A percentile compares a stretch with the other conserved stretches of the same genome.
These are phyloP conservation scores for Neoseiulus cucumeris DNA, from an alignment of 1,140 invertebrate species.

Conservation along the genomic window DNA sequence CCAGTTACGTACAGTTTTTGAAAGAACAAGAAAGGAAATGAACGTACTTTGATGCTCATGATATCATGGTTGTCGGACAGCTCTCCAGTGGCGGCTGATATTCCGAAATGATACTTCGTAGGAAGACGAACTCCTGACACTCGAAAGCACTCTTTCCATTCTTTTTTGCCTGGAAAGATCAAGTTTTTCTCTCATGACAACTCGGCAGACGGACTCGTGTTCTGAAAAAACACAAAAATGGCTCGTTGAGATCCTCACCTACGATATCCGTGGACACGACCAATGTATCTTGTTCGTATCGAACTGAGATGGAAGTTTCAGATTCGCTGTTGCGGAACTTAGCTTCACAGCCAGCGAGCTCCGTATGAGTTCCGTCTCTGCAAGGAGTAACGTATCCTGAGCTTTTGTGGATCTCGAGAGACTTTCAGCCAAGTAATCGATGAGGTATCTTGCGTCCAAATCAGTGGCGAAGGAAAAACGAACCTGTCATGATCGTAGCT, in stretches of 20 bases:
- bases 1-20: too few species aligned
- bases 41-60: slow-evolving; percentile 48
- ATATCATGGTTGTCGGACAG: slow-evolving; percentile 89
- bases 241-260: neutral
- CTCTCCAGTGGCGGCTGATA: slow-evolving; percentile 88
- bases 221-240: slow-evolving; percentile 17
- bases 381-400: too few species aligned
- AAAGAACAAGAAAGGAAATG: neutral
- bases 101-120: slow-evolving; percentile 82
- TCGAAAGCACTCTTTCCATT: slow-evolving; percentile 81
- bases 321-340: slow-evolving; percentile 80
- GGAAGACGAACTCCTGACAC: slow-evolving; percentile 76
- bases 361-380: slow-evolving; percentile 87
- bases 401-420: too few species aligned
- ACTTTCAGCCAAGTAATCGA: too few species aligned
- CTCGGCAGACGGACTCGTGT: too few species aligned
- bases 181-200: slow-evolving; percentile 11
- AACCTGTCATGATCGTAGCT: slow-evolving; percentile 80
- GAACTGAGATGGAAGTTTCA: slow-evolving; percentile 70
- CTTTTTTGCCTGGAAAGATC: slow-evolving; percentile 50
- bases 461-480: too few species aligned
- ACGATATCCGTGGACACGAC: slow-evolving; percentile 14
- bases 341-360: slow-evolving; percentile 76
- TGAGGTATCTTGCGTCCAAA: too few species aligned
- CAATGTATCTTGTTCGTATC: slow-evolving; percentile 58